These are phyloP conservation scores for Epistrophe eligans DNA, from an alignment of 2,888 invertebrate genomes.

Conservation along the genomic window DNA sequence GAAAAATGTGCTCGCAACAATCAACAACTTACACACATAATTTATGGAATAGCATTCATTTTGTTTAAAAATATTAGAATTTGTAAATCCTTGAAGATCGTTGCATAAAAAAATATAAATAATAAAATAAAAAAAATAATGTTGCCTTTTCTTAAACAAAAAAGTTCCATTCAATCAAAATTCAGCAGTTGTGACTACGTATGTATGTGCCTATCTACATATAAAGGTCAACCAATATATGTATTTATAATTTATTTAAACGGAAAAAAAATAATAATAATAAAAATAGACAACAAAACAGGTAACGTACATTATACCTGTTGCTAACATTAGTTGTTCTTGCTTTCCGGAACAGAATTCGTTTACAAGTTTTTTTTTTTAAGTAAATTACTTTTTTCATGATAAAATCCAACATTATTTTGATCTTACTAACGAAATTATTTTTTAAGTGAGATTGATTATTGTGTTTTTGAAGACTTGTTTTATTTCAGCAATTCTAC, in stretches of 20 bases:
- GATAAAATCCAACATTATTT: no score
- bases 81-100: no score
- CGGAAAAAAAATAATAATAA: background rate
- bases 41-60: no score
- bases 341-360: background rate
- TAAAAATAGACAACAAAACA: background rate
- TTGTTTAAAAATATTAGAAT: no score
- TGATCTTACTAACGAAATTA: no score
- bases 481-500: background rate
- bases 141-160: no score
- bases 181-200: background rate
- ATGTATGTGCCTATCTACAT: no score
- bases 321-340: background rate
- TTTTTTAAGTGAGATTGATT: background rate
- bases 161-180: background rate
- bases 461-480: background rate
- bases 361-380: background rate
- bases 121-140: no score
- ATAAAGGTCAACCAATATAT: background rate
- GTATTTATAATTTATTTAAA: background rate
- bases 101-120: no score
- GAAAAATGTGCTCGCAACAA: no score
- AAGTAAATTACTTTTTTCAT: background rate
- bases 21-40: no score
- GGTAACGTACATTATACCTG: background rate